Conservation (phyloP, 2,113 vertebrate genomes). For the Haemorhous mexicanus region DNA sequence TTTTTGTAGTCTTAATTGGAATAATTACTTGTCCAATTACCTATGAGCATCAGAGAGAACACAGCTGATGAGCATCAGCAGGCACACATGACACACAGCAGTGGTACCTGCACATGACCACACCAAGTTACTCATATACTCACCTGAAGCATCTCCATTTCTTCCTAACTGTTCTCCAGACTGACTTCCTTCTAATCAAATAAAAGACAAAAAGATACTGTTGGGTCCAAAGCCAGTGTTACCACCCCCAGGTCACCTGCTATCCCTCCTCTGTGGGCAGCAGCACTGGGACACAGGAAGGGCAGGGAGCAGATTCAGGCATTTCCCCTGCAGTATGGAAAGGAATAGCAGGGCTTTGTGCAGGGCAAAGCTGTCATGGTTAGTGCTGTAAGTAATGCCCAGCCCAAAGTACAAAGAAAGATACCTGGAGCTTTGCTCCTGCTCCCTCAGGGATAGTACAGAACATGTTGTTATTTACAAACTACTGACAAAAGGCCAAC, state of each 20-base stretch:
- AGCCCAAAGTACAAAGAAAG: background rate
- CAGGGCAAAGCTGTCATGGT: background rate
- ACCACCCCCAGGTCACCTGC: background rate
- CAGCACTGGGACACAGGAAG: background rate
- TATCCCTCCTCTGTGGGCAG: background rate
- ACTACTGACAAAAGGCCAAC: background rate
- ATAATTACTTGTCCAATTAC: background rate
- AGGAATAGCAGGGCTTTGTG: rapidly evolving
- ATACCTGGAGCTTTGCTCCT: too few species aligned
- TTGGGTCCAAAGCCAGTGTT: rapidly evolving
- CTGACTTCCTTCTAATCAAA: background rate
- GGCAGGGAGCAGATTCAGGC: background rate
- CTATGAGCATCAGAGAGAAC: background rate
- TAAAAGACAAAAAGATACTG: background rate
- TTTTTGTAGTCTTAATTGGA: background rate
- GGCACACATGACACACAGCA: background rate
- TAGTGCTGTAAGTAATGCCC: background rate
- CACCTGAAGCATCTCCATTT: background rate
- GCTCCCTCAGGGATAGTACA: background rate
- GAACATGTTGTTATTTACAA: background rate
- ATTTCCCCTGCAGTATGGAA: background rate
- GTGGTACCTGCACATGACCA: rapidly evolving
- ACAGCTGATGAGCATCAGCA: rapidly evolving
- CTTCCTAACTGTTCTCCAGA: background rate
- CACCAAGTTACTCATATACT: rapidly evolving